Evolutionary conservation across 2,113 vertebrate genomes (phyloP).

Genomic region (Marmota monax): DNA sequence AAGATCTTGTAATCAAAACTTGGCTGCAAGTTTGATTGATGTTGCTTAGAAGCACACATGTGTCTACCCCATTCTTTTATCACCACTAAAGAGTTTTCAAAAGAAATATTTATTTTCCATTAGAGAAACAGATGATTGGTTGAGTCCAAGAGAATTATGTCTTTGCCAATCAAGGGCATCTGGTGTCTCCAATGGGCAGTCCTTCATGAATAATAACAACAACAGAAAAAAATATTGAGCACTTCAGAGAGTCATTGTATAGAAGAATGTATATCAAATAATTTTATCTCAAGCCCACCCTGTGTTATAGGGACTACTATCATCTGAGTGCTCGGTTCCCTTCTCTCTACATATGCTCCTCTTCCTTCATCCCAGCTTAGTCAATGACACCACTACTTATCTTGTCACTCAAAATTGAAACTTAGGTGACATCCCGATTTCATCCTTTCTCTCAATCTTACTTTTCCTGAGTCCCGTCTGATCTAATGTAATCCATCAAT

Average conservation of each 20-base stretch:
- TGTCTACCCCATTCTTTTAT: conserved; percentile 62
- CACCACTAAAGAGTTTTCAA: conserved; percentile 55
- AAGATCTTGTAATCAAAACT: conserved; percentile 76
- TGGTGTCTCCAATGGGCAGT: background rate
- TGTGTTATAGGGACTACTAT: background rate
- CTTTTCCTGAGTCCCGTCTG: background rate
- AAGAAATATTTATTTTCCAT: conserved; percentile 70
- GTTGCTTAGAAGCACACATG: conserved; percentile 64
- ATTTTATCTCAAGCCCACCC: background rate
- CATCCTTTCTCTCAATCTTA: background rate
- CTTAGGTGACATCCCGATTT: background rate
- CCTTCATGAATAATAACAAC: background rate
- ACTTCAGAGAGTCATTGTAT: background rate
- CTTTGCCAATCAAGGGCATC: conserved; percentile 56
- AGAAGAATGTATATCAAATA: background rate
- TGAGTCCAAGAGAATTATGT: conserved; percentile 59
- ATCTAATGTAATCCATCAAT: background rate
- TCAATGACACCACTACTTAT: background rate
- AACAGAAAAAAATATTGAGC: background rate
- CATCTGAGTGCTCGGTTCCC: background rate
- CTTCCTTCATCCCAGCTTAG: background rate
- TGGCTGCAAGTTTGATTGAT: conserved; percentile 76
- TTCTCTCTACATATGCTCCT: background rate
- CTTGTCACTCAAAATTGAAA: background rate
- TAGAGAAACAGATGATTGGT: conserved; percentile 54